Conservation (phyloP, 2,113 vertebrate species). For the Podarcis muralis region DNA sequence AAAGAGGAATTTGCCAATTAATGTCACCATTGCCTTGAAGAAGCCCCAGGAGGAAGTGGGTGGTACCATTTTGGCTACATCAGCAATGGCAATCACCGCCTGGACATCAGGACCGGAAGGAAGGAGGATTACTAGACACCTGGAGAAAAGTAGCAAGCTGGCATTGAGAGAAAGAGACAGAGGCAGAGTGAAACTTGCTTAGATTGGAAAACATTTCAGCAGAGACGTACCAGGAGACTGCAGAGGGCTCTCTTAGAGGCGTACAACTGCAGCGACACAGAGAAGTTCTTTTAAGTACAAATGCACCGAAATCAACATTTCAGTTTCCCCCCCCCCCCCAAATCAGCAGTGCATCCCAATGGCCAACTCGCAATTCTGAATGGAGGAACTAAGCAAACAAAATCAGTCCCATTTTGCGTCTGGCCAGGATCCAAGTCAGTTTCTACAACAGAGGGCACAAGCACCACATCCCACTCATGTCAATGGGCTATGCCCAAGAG, state of each 20-base stretch:
- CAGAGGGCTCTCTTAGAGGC: not conserved
- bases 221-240: conserved; percentile 1
- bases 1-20: not conserved
- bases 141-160: not conserved
- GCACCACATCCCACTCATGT: no score
- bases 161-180: no score
- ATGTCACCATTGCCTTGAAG: no score
- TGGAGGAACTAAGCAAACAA: not conserved
- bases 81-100: no score
- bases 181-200: not conserved
- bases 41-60: no score
- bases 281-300: not conserved
- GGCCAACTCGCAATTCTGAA: not conserved
- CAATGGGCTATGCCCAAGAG: no score
- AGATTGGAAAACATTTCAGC: conserved; percentile 8
- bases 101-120: no score
- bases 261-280: not conserved
- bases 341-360: not conserved
- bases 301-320: not conserved
- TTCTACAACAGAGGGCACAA: no score
- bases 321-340: no score
- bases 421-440: not conserved
- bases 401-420: not conserved
- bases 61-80: no score
- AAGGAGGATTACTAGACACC: no score